These are phyloP conservation scores for Papilio protenor DNA, from an alignment of 2,888 invertebrate genomes.

Conservation along the genomic window DNA sequence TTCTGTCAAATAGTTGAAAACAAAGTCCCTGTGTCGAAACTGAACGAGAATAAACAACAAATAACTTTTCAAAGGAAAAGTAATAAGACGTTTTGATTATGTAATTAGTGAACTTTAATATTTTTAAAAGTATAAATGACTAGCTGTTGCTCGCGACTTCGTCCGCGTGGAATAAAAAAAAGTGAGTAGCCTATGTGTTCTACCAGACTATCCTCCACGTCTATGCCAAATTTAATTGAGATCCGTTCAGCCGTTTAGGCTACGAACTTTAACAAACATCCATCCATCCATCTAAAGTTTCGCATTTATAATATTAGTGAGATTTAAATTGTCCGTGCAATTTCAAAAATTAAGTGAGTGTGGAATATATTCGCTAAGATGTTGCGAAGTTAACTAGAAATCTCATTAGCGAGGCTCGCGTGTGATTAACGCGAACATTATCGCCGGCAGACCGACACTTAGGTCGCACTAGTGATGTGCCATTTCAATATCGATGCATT, in stretches of 20 bases:
- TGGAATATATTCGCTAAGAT: conserved; percentile 13
- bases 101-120: not conserved
- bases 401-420: conserved; percentile 38
- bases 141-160: too few relatives aligned
- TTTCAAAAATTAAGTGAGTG: not conserved
- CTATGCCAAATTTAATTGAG: too few relatives aligned
- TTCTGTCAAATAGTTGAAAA: conserved; percentile 12
- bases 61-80: not conserved
- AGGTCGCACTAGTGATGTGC: conserved; percentile 24
- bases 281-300: too few relatives aligned
- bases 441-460: conserved; percentile 36
- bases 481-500: conserved; percentile 5
- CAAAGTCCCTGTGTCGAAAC: not conserved
- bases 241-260: too few relatives aligned
- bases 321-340: too few relatives aligned
- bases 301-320: too few relatives aligned
- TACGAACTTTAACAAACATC: too few relatives aligned
- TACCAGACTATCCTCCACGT: too few relatives aligned
- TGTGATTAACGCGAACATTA: conserved; percentile 41
- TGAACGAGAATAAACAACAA: conserved; percentile 11
- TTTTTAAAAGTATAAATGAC: not conserved
- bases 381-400: conserved; percentile 40
- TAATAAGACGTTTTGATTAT: not conserved
- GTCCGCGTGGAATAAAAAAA: too few relatives aligned
- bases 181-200: too few relatives aligned